Percentiles rank a stretch among this genome's conserved stretches.
Conservation (phyloP, 2,113 vertebrate species). For the Dermatemys mawii region DNA sequence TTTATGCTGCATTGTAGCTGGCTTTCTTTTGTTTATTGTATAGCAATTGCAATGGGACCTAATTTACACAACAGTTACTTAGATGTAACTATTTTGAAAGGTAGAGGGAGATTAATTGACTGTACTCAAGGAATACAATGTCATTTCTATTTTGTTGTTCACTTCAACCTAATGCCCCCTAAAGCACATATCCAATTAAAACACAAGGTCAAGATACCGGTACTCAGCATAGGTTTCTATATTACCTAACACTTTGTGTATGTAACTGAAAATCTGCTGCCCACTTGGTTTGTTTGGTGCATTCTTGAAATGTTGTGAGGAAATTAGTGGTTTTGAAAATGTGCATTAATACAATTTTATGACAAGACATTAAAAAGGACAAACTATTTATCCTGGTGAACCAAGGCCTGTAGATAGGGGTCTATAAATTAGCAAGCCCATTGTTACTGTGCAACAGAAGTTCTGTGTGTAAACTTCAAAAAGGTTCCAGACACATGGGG, state of each 20-base stretch:
- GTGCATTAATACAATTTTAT: background rate
- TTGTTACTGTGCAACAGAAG: background rate
- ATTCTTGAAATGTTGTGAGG: background rate
- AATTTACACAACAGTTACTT: slow-evolving; percentile 62
- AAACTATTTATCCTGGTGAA: background rate
- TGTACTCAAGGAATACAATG: slow-evolving; percentile 48
- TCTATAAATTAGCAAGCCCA: background rate
- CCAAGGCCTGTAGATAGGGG: background rate
- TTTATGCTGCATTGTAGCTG: background rate
- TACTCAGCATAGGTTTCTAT: slow-evolving; percentile 32
- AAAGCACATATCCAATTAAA: slow-evolving; percentile 72
- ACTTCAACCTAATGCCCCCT: slow-evolving; percentile 52
- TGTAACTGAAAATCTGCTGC: background rate
- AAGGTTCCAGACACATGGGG: background rate
- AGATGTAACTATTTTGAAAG: slow-evolving; percentile 60
- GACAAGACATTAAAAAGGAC: background rate
- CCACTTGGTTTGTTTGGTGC: background rate
- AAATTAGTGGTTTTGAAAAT: background rate
- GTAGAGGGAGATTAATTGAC: slow-evolving; percentile 63
- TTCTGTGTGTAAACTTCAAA: background rate
- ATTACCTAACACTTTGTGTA: background rate
- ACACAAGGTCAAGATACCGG: slow-evolving; percentile 49
- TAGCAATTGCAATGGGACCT: slow-evolving; percentile 5
- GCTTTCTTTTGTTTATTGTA: slow-evolving; percentile 32
- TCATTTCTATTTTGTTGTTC: slow-evolving; percentile 51